Conservation (phyloP, 2,888 invertebrate genomes). For the Aricia artaxerxes region DNA sequence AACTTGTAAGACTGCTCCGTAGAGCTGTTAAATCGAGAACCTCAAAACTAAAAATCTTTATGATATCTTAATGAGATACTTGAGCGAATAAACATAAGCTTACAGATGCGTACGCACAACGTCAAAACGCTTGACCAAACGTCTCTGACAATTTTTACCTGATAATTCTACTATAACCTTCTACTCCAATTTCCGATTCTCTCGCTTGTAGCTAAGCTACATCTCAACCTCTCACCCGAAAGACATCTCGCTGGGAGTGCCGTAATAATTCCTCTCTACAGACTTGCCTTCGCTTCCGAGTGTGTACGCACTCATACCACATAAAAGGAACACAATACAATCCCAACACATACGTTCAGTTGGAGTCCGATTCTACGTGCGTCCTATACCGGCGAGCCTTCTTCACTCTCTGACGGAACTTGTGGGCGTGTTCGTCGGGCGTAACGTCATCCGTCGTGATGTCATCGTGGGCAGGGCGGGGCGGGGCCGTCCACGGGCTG, state of each 20-base stretch:
- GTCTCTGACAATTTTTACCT: not conserved
- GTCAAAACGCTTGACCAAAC: not conserved
- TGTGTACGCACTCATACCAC: not conserved
- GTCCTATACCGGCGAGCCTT: conserved; percentile 82
- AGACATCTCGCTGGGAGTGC: not conserved
- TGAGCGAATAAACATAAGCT: conserved; percentile 6
- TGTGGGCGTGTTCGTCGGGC: conserved; percentile 74
- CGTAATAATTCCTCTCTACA: not conserved
- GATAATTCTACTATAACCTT: not conserved
- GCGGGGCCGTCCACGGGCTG: conserved; percentile 56
- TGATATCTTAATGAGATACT: conserved; percentile 11
- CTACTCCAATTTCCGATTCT: not conserved
- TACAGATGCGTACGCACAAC: not conserved
- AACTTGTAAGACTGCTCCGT: not conserved
- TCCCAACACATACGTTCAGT: conserved; percentile 56
- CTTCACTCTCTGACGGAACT: conserved; percentile 81
- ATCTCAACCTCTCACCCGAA: not conserved
- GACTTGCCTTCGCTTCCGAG: not conserved
- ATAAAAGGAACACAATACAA: conserved; percentile 12
- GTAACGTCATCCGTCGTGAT: conserved; percentile 64
- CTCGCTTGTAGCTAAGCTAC: not conserved
- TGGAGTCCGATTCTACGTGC: conserved; percentile 85
- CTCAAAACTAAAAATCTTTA: not conserved
- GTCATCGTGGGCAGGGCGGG: conserved; percentile 50
- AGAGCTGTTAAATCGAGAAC: not conserved